A percentile compares a stretch with the other conserved stretches of the same genome.
These are phyloP conservation scores for Cassiopea andromeda DNA, from an alignment of 30 jellyfish, hydroid and myxozoan species.

Conservation along the genomic window DNA sequence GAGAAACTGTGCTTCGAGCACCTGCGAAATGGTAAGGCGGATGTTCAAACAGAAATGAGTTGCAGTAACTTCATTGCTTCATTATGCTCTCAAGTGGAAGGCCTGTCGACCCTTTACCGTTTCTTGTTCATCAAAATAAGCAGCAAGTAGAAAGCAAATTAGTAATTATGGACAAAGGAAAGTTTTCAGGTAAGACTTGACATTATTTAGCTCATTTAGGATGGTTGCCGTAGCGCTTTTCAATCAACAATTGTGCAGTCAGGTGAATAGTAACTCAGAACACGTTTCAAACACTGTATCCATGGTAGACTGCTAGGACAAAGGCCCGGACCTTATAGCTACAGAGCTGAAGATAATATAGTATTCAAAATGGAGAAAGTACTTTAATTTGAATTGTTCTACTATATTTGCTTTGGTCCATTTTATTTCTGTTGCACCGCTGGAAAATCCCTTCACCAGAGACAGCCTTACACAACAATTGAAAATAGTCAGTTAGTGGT, in stretches of 20 bases:
- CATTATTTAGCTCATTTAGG: neutral
- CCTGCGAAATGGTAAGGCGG: constrained; percentile 59
- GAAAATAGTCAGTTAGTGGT: too few species aligned
- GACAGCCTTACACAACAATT: too few species aligned
- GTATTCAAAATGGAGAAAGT: neutral
- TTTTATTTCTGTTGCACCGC: too few species aligned
- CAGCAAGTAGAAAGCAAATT: constrained; percentile 13
- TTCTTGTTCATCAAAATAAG: constrained; percentile 33
- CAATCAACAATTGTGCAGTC: constrained; percentile 4
- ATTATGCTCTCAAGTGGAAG: constrained; percentile 57
- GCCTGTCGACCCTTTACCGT: constrained; percentile 57
- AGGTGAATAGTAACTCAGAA: neutral
- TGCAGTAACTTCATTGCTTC: constrained; percentile 45
- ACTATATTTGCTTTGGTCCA: too few species aligned
- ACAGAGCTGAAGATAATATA: neutral
- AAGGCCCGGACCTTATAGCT: neutral
- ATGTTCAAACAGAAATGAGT: constrained; percentile 53
- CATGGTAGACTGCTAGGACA: neutral
- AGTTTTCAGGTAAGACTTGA: constrained; percentile 23
- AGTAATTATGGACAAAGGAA: constrained; percentile 26
- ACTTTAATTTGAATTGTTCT: too few species aligned
- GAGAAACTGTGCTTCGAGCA: constrained; percentile 35
- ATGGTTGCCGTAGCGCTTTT: neutral
- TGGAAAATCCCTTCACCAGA: too few species aligned
- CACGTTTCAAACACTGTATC: constrained; percentile 7